A percentile compares a stretch with the other conserved stretches of the same genome.
Conservation (phyloP, 2,797 vertebrate genomes). For the Rousettus madagascariensis region DNA sequence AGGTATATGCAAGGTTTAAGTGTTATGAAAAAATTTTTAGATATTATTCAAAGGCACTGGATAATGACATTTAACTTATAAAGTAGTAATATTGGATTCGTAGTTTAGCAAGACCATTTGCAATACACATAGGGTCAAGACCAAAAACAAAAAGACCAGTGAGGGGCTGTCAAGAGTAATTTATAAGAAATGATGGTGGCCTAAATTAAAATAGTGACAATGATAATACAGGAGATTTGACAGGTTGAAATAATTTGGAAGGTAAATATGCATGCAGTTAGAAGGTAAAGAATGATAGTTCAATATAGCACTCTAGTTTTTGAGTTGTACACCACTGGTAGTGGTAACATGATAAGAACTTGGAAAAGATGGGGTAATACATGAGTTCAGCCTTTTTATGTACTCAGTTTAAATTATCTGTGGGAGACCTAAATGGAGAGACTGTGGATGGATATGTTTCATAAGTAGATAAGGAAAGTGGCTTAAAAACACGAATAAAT, state of each 20-base stretch:
- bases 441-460: neutral
- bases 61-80: neutral
- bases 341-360: neutral
- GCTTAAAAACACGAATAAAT: neutral
- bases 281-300: neutral
- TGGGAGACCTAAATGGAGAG: neutral
- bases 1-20: neutral
- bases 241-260: neutral
- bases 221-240: neutral
- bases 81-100: neutral
- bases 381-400: neutral
- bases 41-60: neutral
- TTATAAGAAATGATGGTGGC: neutral
- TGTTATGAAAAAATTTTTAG: neutral
- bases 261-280: neutral
- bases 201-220: neutral
- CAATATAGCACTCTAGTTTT: neutral
- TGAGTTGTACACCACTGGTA: neutral
- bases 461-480: neutral
- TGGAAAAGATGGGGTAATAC: neutral
- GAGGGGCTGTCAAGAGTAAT: neutral
- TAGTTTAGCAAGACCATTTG: neutral
- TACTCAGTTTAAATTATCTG: neutral
- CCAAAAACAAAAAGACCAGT: neutral
- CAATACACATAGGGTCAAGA: neutral